phyloP scores from a whole-genome alignment of 2,797 vertebrate species.

The Gallinago solitaria region DNA sequence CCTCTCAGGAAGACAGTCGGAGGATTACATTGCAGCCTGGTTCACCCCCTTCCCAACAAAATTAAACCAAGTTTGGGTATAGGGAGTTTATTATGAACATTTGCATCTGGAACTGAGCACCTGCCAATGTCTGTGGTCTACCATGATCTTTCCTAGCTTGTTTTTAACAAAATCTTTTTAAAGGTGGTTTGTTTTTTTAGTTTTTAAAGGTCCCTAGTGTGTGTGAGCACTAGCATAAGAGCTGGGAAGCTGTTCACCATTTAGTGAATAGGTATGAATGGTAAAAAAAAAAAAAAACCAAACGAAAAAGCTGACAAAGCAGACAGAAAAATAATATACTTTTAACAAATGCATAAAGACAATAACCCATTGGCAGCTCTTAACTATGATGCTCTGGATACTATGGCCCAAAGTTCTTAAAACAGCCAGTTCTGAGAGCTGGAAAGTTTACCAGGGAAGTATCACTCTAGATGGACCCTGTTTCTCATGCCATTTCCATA shows the following conservation, averaged over 20 bases:
- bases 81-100: not conserved
- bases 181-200: not conserved
- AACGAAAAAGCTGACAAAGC: not conserved
- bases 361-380: not conserved
- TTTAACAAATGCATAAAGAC: not conserved
- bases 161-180: not conserved
- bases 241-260: not conserved
- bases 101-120: not conserved
- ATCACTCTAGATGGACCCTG: too few species aligned
- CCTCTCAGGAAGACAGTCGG: not conserved
- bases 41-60: not conserved
- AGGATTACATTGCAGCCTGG: not conserved
- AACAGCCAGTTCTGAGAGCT: not conserved
- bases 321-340: not conserved
- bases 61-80: not conserved
- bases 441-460: not conserved
- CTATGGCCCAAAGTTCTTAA: not conserved
- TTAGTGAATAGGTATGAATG: not conserved
- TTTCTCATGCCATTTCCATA: not conserved
- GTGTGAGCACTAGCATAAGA: accelerated
- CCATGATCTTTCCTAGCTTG: not conserved
- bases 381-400: not conserved
- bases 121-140: not conserved
- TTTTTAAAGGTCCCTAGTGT: not conserved
- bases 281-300: too few species aligned